Base-by-base conservation (phyloP, 2,888 invertebrate genomes). In the Dolomedes plantarius region DNA sequence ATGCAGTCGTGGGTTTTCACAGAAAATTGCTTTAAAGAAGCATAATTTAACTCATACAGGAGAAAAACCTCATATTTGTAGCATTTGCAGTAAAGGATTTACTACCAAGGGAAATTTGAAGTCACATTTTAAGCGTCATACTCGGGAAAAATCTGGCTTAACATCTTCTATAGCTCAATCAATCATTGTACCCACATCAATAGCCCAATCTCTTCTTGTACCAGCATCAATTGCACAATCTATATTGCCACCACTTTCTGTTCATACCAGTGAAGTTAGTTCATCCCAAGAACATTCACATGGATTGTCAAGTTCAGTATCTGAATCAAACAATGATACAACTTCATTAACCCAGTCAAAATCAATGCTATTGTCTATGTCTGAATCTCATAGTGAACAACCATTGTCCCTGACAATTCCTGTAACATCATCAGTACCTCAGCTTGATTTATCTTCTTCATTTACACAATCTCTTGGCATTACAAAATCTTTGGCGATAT, bases 181-280 rank as follows among this genome's bases (percentile, higher is more conserved):
- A 11, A 65, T 83, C 0, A 46, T 83, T 23, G 83, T 83, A 23
- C 83, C 83, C 28, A 72, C 72, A 27, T 77, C 77, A 19, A 85
- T 85, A 32, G 83, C 83, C 16, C 83, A 83, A 56, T 83, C 83
- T 9, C 46, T 83, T 0, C 36, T 85, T n/a, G 77, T 78, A n/a
- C 83, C 83, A n/a, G 50, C 76, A n/a, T 82, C 82, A 23, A 82
- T 82, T 32, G 82, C 82, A 62, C 82, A 82, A 9, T 82, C 82
- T 16, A 82, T 82, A 29, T 65, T 82, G 1, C 64, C 82, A 7
- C 62, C 64, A 1, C 31, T 62, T 23, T 23, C 27, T 1, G 62
- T 62, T n/a, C n/a, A n/a, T n/a, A n/a, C n/a, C n/a, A n/a, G n/a
- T n/a, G n/a, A n/a, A n/a, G n/a, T n/a, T n/a, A n/a, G n/a, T n/a